Evolutionary conservation across 92 coral and sea anemone genomes (phyloP).

Genomic region (Porites lobata): DNA sequence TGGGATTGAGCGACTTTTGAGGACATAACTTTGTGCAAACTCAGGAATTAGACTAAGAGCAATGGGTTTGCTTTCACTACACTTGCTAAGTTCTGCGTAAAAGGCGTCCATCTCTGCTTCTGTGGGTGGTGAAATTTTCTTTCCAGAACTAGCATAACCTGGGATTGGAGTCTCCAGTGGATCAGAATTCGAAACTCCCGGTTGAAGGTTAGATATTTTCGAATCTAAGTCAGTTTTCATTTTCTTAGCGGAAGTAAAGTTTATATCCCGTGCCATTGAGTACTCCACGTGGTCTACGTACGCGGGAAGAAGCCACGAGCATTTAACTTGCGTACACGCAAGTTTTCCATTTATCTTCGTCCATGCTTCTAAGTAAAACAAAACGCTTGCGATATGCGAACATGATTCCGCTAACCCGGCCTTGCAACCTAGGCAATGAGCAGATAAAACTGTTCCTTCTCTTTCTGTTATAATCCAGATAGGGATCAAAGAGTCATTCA

Average conservation of each 20-base stretch:
- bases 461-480: slow-evolving; percentile 32
- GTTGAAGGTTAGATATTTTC: slow-evolving; percentile 33
- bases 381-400: slow-evolving; percentile 57
- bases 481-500: slow-evolving; percentile 19
- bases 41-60: slow-evolving; percentile 27
- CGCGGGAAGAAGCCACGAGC: slow-evolving; percentile 21
- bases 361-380: slow-evolving; percentile 36
- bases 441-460: slow-evolving; percentile 37
- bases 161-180: no score
- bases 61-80: slow-evolving; percentile 46
- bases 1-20: slow-evolving; percentile 20
- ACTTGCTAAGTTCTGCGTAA: no score
- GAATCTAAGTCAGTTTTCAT: slow-evolving; percentile 58
- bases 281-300: slow-evolving; percentile 19
- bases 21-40: slow-evolving; percentile 22
- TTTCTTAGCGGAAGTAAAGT: slow-evolving; percentile 38
- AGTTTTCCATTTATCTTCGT: slow-evolving; percentile 15
- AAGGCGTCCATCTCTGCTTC: no score
- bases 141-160: no score
- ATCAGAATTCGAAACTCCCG: no score
- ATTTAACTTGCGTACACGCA: slow-evolving; percentile 25
- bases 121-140: no score
- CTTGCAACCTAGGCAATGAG: slow-evolving; percentile 13
- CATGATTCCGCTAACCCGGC: neutral
- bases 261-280: slow-evolving; percentile 16